phyloP scores from a whole-genome alignment of 2,888 invertebrate genomes.

The Chironomus tentans region DNA sequence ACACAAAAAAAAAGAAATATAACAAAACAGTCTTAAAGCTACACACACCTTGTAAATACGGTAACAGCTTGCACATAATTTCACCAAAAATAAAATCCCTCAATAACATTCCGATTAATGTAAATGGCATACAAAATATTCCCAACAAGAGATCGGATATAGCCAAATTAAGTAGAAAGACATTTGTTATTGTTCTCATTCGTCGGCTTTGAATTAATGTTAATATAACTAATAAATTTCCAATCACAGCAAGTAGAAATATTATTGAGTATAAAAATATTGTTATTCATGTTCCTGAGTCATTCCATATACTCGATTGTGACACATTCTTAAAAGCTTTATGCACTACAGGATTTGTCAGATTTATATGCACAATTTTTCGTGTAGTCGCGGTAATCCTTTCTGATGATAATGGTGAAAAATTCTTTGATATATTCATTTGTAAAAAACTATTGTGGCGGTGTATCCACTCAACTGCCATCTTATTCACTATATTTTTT shows the following conservation, averaged over 20 bases:
- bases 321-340: background rate
- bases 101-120: constrained; percentile 56
- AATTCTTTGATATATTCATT: background rate
- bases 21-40: too few species aligned
- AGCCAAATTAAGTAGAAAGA: constrained; percentile 64
- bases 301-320: background rate
- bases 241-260: constrained; percentile 66
- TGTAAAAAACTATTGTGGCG: background rate
- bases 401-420: background rate
- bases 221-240: constrained; percentile 70
- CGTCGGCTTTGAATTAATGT: constrained; percentile 63
- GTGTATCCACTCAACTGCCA: constrained; percentile 5
- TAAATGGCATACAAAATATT: constrained; percentile 70
- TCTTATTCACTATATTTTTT: background rate
- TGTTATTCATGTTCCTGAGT: constrained; percentile 37
- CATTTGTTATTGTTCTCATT: constrained; percentile 71
- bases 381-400: background rate
- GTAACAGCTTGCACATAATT: constrained; percentile 60
- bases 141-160: constrained; percentile 61
- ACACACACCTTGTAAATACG: constrained; percentile 60
- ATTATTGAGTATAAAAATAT: constrained; percentile 63
- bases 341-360: background rate
- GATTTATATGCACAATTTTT: background rate
- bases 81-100: constrained; percentile 64
- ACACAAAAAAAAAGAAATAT: background rate